These are phyloP conservation scores for Sebastes matsubarae DNA, from an alignment of 2,797 vertebrate species.

Conservation along the genomic window DNA sequence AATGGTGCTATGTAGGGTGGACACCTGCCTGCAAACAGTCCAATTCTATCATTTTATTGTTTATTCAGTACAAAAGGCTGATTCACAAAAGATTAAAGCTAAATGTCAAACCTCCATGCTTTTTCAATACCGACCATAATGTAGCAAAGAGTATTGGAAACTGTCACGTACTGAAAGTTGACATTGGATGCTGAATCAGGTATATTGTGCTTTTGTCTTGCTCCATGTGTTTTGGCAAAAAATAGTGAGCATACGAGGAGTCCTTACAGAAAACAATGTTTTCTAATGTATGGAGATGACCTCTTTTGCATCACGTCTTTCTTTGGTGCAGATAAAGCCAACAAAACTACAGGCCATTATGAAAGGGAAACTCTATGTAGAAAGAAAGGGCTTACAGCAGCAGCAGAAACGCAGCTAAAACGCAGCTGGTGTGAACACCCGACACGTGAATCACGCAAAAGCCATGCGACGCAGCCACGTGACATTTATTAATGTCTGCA, in stretches of 20 bases:
- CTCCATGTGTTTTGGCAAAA: not conserved
- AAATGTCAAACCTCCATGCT: not conserved
- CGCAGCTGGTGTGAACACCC: too few relatives aligned
- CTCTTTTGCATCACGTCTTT: not conserved
- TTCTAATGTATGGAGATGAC: not conserved
- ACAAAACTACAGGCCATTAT: not conserved
- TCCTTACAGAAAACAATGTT: not conserved
- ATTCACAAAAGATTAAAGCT: not conserved
- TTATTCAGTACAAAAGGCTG: not conserved
- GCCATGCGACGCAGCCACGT: too few relatives aligned
- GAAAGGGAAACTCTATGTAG: too few relatives aligned
- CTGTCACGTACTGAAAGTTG: not conserved
- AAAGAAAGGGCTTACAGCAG: too few relatives aligned
- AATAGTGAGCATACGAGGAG: not conserved
- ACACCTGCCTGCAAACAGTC: not conserved
- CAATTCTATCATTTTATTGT: not conserved
- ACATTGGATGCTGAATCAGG: not conserved
- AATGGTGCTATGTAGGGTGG: not conserved
- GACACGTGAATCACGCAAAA: too few relatives aligned
- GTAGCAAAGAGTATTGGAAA: not conserved
- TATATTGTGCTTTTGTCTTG: not conserved
- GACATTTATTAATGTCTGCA: too few relatives aligned
- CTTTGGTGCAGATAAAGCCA: not conserved
- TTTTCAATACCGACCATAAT: not conserved
- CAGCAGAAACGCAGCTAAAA: too few relatives aligned